Base-by-base conservation (phyloP, 1,140 invertebrate species). In the Lepidurus apus region DNA sequence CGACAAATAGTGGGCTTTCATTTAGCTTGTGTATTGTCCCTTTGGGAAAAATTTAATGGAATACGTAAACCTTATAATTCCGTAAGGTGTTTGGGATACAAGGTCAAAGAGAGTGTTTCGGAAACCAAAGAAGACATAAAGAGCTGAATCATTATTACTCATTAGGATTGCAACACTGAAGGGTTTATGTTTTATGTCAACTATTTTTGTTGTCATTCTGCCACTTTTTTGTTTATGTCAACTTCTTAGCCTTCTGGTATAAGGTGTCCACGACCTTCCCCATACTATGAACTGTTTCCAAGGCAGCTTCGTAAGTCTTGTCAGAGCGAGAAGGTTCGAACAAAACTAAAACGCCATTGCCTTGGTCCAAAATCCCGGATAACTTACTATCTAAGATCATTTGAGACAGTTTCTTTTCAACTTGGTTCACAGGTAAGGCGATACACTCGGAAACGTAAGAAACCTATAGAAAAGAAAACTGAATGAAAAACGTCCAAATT, bases 371-470 rank as follows among this genome's bases (percentile, higher is more conserved):
- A 82, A 98, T 98, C 24, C 97, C 96, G 87, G 92, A 90, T 81
- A 99, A 91, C 86, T 99, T 99, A 81, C 97, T 96, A 86, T 99
- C 98, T 83, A 99, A 87, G 84, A 99, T 99, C 98, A 99, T 99
- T 86, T 99, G 98, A 42, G 97, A 98, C 21, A 99, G 86, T 87
- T 99, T 99, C 86, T 98, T 97, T 85, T 99, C 98, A 74, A 99
- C 97, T 87, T 93, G 91, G 75, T 93, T 89, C 86, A 95, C 91
- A 10, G 93, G 91, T 73, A 98, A 87, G 83, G 95, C 92, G 87
- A 98, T 98, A 79, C 91, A 90, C 80, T 91, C 89, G 17, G 96
- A 93, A 82, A 97, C 90, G 84, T 94, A 91, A 43, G 90, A 86
- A 7, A 95, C 91, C 89, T 93, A 79, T 73, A 73, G n/a, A 77